Evolutionary conservation across 2,113 vertebrate species (phyloP).

Genomic region (Symphodus melops): DNA sequence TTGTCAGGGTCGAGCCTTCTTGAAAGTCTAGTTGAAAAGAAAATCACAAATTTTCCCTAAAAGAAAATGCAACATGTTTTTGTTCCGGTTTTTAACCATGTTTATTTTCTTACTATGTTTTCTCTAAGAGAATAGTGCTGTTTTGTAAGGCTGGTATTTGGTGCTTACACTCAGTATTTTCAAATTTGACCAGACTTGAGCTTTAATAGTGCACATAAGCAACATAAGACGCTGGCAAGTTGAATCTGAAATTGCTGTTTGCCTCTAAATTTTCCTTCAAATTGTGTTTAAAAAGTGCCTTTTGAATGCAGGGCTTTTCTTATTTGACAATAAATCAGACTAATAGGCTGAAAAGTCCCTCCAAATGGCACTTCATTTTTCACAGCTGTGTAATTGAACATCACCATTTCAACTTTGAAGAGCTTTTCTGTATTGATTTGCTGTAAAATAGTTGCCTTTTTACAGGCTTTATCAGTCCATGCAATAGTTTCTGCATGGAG

Average conservation of each 20-base stretch:
- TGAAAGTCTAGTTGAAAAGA: no score
- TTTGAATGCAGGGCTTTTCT: slow-evolving; percentile 12
- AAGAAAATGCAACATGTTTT: neutral
- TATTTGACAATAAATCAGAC: slow-evolving; percentile 6
- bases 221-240: slow-evolving; percentile 17
- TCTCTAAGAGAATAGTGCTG: neutral
- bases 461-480: neutral
- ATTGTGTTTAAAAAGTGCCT: slow-evolving; percentile 5
- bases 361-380: slow-evolving; percentile 1
- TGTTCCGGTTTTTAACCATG: neutral
- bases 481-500: neutral
- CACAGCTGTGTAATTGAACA: neutral
- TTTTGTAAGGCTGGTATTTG: neutral
- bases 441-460: neutral
- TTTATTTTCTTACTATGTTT: neutral
- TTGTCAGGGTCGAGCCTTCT: no score
- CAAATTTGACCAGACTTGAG: slow-evolving; percentile 1
- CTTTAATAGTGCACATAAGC: slow-evolving; percentile 6
- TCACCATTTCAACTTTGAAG: neutral
- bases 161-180: neutral
- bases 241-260: slow-evolving; percentile 37
- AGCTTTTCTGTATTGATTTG: slow-evolving; percentile 1
- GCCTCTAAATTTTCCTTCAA: slow-evolving; percentile 17
- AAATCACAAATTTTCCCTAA: neutral
- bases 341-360: slow-evolving; percentile 6